Conservation (phyloP, 2,888 invertebrate species). For the Galerucella nymphaeae region DNA sequence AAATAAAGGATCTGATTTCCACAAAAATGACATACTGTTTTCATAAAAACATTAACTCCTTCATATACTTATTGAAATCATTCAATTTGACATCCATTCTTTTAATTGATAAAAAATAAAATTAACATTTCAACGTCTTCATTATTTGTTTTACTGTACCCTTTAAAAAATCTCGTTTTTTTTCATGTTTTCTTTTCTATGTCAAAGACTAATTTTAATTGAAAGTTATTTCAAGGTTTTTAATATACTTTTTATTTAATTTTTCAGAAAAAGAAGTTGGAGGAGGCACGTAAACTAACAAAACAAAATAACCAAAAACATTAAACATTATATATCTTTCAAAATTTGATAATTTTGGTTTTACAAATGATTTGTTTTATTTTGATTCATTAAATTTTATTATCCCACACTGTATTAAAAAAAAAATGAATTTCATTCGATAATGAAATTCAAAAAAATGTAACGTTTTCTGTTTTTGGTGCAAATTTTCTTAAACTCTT, state of each 20-base stretch:
- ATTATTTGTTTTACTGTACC: neutral
- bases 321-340: conserved; percentile 31
- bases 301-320: conserved; percentile 28
- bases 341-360: too few species aligned
- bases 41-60: too few species aligned
- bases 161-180: neutral
- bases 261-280: conserved; percentile 82
- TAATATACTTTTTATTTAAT: conserved; percentile 58
- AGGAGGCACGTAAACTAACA: conserved; percentile 76
- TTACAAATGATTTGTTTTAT: too few species aligned
- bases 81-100: too few species aligned
- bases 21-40: neutral
- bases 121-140: neutral
- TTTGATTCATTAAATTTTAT: too few species aligned
- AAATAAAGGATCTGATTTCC: too few species aligned
- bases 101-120: neutral
- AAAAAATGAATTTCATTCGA: too few species aligned
- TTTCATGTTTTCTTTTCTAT: neutral
- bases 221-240: conserved; percentile 3
- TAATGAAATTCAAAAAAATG: too few species aligned
- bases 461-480: conserved; percentile 14
- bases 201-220: neutral
- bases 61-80: too few species aligned
- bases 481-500: neutral
- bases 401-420: too few species aligned